Evolutionary conservation across 2,113 vertebrate genomes (phyloP), one percentile per base, ranked within the genome.

Genomic region (Leucosticte australis): DNA sequence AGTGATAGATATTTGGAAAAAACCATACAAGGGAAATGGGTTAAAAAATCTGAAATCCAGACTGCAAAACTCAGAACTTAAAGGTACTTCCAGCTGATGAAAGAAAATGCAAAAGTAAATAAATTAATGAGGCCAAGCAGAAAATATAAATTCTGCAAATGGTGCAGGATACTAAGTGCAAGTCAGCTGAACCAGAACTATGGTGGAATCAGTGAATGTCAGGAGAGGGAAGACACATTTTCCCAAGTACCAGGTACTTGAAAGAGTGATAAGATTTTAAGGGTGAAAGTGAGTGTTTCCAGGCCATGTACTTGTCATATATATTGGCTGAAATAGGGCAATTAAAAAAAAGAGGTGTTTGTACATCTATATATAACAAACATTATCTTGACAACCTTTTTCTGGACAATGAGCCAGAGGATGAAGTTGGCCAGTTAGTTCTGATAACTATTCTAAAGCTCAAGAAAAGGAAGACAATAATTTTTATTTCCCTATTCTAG

Each of bases 181-280:
- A 88, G 42, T 24, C 37, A 91, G 30, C 33, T 79, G 50, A 94
- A 52, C 8, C 6, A 85, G 70, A 94, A 63, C 78, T 46, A 21
- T 31, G 22, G 18, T 73, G 57, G 70, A 91, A 49, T 69, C 60
- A 18, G 42, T 74, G 63, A 64, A 70, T 74, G 35, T 88, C 67
- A 55, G 35, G 39, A 95, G 44, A 74, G 12, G 17, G 47, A 91
- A 85, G 52, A 77, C 27, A 70, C 16, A 6, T 88, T 76, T 93
- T 79, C 73, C 63, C 15, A 47, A 79, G 70, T 88, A 83, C 31
- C 19, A 67, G 33, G 55, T 70, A 63, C 78, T 90, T 91, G 47
- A 80, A 93, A 85, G 62, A 47, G 71, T 71, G 56, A 63, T 86
- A 94, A 92, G 67, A 90, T 83, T 95, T 96, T 90, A 70, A 86